phyloP scores from a whole-genome alignment of 2,888 invertebrate species.

The Herminia tarsipennalis region DNA sequence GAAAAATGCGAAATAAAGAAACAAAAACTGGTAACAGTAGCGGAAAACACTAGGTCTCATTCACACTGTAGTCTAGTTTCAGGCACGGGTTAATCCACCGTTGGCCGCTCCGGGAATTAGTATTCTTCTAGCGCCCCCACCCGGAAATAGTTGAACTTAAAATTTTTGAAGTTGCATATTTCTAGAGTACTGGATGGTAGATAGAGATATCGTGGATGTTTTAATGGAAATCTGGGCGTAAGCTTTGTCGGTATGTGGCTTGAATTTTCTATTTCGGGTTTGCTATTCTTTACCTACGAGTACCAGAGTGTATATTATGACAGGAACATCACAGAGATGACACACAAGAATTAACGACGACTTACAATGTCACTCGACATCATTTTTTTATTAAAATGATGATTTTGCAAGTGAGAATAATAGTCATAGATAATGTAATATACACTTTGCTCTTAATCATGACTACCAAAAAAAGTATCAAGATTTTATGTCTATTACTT shows the following conservation, averaged over 20 bases:
- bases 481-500: too few species aligned
- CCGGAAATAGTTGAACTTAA: conserved; percentile 56
- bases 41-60: conserved; percentile 39
- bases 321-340: too few species aligned
- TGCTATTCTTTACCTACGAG: too few species aligned
- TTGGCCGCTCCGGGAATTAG: conserved; percentile 51
- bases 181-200: conserved; percentile 27
- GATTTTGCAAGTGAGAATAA: too few species aligned
- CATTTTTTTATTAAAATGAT: too few species aligned
- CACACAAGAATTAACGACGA: too few species aligned
- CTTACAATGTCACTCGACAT: too few species aligned
- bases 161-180: conserved; percentile 51
- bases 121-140: conserved; percentile 55
- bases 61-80: conserved; percentile 45
- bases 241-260: not conserved
- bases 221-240: conserved; percentile 1
- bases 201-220: conserved; percentile 21
- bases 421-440: too few species aligned
- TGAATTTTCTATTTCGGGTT: not conserved
- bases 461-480: too few species aligned
- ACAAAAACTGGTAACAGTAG: conserved; percentile 29
- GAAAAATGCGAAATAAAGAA: conserved; percentile 23
- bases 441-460: too few species aligned
- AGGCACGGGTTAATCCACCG: conserved; percentile 50
- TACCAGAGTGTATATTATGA: too few species aligned